Conservation (phyloP, 2,113 vertebrate genomes). For the Camelus dromedarius region DNA sequence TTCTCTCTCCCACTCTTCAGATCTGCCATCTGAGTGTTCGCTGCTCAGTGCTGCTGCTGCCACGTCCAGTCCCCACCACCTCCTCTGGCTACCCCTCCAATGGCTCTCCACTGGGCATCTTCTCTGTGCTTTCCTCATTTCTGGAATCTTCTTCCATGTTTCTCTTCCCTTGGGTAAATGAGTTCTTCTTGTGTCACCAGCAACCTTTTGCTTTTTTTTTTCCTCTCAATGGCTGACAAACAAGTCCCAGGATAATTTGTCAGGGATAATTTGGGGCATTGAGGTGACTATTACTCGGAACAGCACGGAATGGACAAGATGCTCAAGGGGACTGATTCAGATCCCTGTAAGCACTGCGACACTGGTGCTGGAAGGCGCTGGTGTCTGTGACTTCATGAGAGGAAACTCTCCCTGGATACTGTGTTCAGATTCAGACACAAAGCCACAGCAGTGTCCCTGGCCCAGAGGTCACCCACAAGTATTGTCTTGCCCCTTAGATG, state of each 20-base stretch:
- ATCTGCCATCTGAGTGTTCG: neutral
- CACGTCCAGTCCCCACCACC: neutral
- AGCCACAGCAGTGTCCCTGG: neutral
- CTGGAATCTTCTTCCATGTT: neutral
- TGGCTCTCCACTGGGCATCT: neutral
- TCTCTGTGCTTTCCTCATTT: neutral
- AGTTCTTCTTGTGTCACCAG: neutral
- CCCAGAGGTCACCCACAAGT: neutral
- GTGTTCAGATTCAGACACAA: neutral
- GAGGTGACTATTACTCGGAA: neutral
- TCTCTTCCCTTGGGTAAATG: neutral
- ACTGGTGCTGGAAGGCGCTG: neutral
- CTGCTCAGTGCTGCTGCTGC: no score
- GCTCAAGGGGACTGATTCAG: neutral
- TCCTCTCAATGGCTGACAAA: neutral
- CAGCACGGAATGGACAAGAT: neutral
- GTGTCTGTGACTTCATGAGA: neutral
- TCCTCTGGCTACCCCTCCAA: neutral
- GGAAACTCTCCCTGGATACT: neutral
- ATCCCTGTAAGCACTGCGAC: neutral
- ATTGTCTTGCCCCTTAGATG: neutral
- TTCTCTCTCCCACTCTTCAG: neutral
- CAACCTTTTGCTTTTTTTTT: neutral
- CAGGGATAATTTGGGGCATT: neutral
- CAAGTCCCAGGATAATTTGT: neutral